Evolutionary conservation across 2,888 invertebrate species (phyloP).

Genomic region (Hermaeophaga mercurialis): DNA sequence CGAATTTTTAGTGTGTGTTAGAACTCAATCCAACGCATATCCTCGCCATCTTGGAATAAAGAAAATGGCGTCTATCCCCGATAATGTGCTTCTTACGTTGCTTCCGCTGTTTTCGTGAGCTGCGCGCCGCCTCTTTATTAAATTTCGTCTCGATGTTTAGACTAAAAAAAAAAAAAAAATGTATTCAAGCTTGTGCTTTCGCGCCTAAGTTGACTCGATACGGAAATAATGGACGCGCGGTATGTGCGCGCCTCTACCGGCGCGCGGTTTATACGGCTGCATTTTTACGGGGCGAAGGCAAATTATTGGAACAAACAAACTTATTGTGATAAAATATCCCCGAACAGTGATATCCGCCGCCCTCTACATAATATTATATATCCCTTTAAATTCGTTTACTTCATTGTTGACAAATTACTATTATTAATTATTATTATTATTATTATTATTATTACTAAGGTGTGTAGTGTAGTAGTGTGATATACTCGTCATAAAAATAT

Average conservation of each 20-base stretch:
- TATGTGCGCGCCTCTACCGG: neutral
- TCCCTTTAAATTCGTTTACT: too few relatives aligned
- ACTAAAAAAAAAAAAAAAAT: too few relatives aligned
- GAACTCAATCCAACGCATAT: constrained; percentile 44
- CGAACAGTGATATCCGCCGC: neutral
- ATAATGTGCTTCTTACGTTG: constrained; percentile 58
- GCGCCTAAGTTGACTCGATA: constrained; percentile 45
- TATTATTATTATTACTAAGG: too few relatives aligned
- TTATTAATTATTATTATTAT: too few relatives aligned
- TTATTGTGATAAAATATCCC: constrained; percentile 24
- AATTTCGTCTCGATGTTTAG: constrained; percentile 15
- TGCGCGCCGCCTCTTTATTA: constrained; percentile 16
- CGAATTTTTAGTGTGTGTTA: constrained; percentile 38
- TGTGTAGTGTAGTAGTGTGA: too few relatives aligned
- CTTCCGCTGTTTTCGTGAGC: constrained; percentile 27
- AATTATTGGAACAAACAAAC: neutral
- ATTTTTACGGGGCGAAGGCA: constrained; percentile 11
- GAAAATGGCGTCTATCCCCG: constrained; percentile 43
- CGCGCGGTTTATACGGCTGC: constrained; percentile 9
- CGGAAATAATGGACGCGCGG: too few relatives aligned
- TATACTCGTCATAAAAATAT: too few relatives aligned
- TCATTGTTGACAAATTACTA: too few relatives aligned
- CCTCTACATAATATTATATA: too few relatives aligned
- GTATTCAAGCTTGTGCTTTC: constrained; percentile 39
- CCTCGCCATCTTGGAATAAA: constrained; percentile 34